Evolutionary conservation across 2,888 invertebrate species (phyloP).

Genomic region (Drosophila recens): DNA sequence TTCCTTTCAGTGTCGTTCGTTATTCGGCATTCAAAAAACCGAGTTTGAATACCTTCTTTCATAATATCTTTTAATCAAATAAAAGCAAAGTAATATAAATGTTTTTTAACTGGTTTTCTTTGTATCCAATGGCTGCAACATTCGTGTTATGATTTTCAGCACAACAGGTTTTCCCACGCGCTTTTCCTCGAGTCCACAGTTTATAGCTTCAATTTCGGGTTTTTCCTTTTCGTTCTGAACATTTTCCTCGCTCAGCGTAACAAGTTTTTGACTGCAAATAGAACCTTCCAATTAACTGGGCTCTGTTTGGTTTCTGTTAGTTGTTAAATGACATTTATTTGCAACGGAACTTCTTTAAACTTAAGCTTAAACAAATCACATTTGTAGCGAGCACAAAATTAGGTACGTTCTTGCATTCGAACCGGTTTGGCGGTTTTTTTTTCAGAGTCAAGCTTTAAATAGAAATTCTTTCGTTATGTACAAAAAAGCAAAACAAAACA

Average conservation of each 20-base stretch:
- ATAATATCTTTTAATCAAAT: background rate
- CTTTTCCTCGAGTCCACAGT: constrained; percentile 19
- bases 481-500: background rate
- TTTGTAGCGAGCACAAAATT: constrained; percentile 50
- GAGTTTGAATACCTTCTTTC: background rate
- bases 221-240: constrained; percentile 6
- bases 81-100: background rate
- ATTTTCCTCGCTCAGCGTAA: background rate
- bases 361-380: constrained; percentile 67
- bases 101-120: constrained; percentile 28
- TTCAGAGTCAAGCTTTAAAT: constrained; percentile 18
- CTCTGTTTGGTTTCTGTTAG: constrained; percentile 27
- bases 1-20: too few relatives aligned
- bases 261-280: constrained; percentile 36
- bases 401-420: constrained; percentile 40
- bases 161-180: constrained; percentile 71
- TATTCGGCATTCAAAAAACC: too few relatives aligned
- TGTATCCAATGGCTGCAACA: constrained; percentile 34
- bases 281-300: constrained; percentile 19
- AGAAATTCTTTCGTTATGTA: constrained; percentile 32
- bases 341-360: constrained; percentile 34
- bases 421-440: constrained; percentile 32
- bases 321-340: constrained; percentile 61
- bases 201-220: constrained; percentile 10
- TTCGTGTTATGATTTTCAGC: constrained; percentile 75